Evolutionary conservation across 2,888 invertebrate species (phyloP).

Genomic region (Agrilus cyanescens): DNA sequence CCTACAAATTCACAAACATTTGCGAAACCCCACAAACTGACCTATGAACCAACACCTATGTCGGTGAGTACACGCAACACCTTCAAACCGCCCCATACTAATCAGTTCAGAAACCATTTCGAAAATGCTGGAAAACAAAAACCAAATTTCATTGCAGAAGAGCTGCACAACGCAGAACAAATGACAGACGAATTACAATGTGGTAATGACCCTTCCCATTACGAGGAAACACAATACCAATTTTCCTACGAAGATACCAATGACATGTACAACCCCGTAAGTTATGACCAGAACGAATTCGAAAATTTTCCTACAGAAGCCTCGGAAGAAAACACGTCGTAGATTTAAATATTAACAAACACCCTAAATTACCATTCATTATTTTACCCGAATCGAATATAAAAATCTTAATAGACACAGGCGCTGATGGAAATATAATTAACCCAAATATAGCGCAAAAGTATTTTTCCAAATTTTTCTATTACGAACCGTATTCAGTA

Average conservation of each 20-base stretch:
- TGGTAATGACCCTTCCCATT: no score
- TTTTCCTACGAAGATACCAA: no score
- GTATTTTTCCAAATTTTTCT: neutral
- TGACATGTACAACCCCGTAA: no score
- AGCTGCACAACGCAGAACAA: neutral
- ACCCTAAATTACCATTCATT: slow-evolving; percentile 14
- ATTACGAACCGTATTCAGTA: neutral
- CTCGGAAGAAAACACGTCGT: slow-evolving; percentile 3
- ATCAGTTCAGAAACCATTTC: neutral
- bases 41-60: slow-evolving; percentile 5
- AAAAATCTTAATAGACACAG: slow-evolving; percentile 12
- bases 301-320: slow-evolving; percentile 9
- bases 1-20: slow-evolving; percentile 3
- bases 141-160: slow-evolving; percentile 6
- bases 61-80: slow-evolving; percentile 3
- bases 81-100: no score
- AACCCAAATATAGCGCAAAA: slow-evolving; percentile 5
- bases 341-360: slow-evolving; percentile 8
- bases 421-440: slow-evolving; percentile 11
- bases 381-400: slow-evolving; percentile 5
- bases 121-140: neutral
- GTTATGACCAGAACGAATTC: no score
- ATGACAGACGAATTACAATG: neutral
- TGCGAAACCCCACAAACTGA: slow-evolving; percentile 2
- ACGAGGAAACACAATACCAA: no score